Percentiles rank a stretch among this genome's conserved stretches.
phyloP scores from a whole-genome alignment of 2,888 invertebrate species.

The Clanis bilineata region DNA sequence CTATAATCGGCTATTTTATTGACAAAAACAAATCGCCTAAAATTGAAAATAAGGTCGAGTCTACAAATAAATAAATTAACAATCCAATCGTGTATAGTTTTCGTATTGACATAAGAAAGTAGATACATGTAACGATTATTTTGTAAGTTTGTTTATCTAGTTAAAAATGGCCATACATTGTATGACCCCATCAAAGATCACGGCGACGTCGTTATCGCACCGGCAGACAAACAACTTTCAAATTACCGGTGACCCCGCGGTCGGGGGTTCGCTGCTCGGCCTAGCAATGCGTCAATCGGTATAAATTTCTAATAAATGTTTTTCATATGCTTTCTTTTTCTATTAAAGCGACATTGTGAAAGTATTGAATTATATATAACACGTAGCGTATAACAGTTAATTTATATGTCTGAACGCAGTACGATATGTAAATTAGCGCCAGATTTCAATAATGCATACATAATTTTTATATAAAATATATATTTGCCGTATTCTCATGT shows the following conservation, averaged over 20 bases:
- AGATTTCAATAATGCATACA: slow-evolving; percentile 8
- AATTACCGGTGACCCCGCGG: slow-evolving; percentile 24
- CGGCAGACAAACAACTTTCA: slow-evolving; percentile 59
- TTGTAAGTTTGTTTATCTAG: background rate
- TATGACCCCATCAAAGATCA: slow-evolving; percentile 43
- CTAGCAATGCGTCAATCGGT: slow-evolving; percentile 9
- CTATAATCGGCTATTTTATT: background rate
- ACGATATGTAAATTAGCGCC: background rate
- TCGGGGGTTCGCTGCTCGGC: slow-evolving; percentile 11
- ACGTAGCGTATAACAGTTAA: background rate
- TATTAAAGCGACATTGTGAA: slow-evolving; percentile 7
- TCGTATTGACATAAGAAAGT: background rate
- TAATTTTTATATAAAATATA: slow-evolving; percentile 8
- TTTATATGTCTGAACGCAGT: slow-evolving; percentile 8
- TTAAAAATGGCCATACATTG: slow-evolving; percentile 3
- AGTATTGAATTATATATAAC: slow-evolving; percentile 4
- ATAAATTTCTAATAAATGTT: slow-evolving; percentile 8
- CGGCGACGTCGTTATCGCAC: slow-evolving; percentile 42
- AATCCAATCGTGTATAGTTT: background rate
- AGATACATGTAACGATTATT: slow-evolving; percentile 30
- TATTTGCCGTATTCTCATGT: background rate
- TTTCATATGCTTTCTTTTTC: slow-evolving; percentile 14
- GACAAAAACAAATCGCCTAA: no score
- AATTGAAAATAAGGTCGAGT: no score
- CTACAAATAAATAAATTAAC: no score